A percentile compares a stretch with the other conserved stretches of the same genome.
These are phyloP conservation scores for Bolborhynchus lineola DNA, from an alignment of 2,113 vertebrate species.

Conservation along the genomic window DNA sequence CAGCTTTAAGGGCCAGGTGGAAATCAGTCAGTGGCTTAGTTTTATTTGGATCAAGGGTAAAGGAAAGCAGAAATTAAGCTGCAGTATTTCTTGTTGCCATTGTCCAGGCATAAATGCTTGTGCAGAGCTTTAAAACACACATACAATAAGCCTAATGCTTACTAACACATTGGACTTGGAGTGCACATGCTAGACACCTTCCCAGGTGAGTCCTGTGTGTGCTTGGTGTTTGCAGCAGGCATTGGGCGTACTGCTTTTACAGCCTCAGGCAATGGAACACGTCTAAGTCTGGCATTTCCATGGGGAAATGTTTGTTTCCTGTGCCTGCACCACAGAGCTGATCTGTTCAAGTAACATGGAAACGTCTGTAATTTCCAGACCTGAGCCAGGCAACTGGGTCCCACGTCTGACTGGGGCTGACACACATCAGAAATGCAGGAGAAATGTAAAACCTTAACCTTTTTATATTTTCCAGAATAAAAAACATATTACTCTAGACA, in stretches of 20 bases:
- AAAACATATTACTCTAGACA: neutral
- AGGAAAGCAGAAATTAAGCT: neutral
- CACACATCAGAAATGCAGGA: neutral
- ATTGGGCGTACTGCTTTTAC: neutral
- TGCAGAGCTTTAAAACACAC: neutral
- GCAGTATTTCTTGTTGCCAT: neutral
- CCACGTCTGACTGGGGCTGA: neutral
- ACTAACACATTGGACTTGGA: neutral
- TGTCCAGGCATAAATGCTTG: neutral
- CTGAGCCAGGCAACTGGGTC: neutral
- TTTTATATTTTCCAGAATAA: neutral
- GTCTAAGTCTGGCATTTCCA: neutral
- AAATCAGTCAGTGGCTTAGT: neutral
- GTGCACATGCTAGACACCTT: neutral
- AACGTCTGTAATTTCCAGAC: neutral
- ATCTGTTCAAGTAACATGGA: neutral
- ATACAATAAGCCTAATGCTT: neutral
- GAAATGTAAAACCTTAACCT: neutral
- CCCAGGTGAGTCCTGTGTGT: neutral
- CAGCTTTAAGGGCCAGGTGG: neutral
- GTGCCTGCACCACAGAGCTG: neutral
- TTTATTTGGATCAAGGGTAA: neutral
- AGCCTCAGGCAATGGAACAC: neutral
- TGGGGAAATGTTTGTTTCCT: neutral
- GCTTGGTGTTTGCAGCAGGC: neutral